phyloP scores from a whole-genome alignment of 1,140 invertebrate species.

The Diploscapter pachys region DNA sequence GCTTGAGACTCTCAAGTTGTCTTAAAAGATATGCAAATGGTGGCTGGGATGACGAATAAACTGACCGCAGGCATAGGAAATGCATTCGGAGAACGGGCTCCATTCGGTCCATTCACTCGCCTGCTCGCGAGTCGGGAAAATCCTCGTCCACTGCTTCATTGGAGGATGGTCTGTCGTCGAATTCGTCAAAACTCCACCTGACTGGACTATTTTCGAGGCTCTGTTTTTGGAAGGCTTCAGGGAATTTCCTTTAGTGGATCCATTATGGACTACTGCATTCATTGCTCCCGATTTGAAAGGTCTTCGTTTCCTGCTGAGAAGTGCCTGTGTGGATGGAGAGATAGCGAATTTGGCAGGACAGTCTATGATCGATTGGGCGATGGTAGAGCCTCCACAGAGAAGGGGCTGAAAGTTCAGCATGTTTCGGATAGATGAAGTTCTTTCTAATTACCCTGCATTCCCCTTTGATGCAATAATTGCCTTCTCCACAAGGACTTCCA shows the following conservation, averaged over 20 bases:
- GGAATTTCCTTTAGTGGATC: constrained; percentile 3
- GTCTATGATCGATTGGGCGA: neutral
- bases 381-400: constrained; percentile 1
- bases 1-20: too few species aligned
- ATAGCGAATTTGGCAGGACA: neutral
- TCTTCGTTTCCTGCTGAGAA: neutral
- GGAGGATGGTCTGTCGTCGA: neutral
- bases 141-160: too few species aligned
- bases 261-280: constrained; percentile 12
- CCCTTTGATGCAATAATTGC: constrained; percentile 39
- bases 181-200: neutral
- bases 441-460: constrained; percentile 33
- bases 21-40: neutral
- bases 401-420: constrained; percentile 10
- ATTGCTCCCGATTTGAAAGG: neutral
- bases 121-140: too few species aligned
- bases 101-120: constrained; percentile 16
- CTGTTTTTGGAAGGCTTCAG: neutral
- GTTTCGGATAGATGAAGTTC: constrained; percentile 5
- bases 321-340: too few species aligned
- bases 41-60: neutral
- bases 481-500: constrained; percentile 38
- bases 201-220: constrained; percentile 6
- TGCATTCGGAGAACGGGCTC: constrained; percentile 12
- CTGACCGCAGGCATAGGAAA: constrained; percentile 21